Conservation (phyloP, 1,140 invertebrate genomes). For the Microplitis demolitor region DNA sequence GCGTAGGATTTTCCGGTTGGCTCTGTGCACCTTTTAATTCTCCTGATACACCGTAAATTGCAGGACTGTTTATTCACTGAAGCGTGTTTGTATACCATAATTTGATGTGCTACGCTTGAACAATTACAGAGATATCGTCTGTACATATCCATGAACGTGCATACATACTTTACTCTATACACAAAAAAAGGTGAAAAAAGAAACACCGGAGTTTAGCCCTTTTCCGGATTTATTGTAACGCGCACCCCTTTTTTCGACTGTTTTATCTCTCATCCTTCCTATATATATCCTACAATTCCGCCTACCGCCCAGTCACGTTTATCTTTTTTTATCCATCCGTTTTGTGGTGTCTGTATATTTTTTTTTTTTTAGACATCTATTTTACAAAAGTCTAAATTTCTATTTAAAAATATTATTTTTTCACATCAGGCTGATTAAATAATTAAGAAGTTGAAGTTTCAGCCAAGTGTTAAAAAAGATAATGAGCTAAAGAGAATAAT, state of each 20-base stretch:
- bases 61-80: neutral
- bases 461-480: no score
- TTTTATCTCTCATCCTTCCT: conserved; percentile 6
- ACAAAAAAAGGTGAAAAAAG: conserved; percentile 20
- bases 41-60: no score
- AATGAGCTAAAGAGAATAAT: no score
- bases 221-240: conserved; percentile 14
- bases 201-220: neutral
- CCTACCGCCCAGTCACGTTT: neutral
- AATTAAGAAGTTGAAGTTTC: no score
- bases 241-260: neutral
- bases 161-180: no score
- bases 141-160: no score
- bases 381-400: no score
- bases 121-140: conserved; percentile 20
- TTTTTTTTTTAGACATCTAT: no score
- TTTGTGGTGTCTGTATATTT: neutral
- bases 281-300: no score
- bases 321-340: neutral
- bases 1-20: conserved; percentile 6
- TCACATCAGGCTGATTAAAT: no score
- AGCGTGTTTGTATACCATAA: conserved; percentile 6
- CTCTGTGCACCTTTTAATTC: neutral
- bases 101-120: conserved; percentile 11
- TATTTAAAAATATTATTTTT: no score